phyloP scores from a whole-genome alignment of 2,797 vertebrate species.

The Moxostoma hubbsi region DNA sequence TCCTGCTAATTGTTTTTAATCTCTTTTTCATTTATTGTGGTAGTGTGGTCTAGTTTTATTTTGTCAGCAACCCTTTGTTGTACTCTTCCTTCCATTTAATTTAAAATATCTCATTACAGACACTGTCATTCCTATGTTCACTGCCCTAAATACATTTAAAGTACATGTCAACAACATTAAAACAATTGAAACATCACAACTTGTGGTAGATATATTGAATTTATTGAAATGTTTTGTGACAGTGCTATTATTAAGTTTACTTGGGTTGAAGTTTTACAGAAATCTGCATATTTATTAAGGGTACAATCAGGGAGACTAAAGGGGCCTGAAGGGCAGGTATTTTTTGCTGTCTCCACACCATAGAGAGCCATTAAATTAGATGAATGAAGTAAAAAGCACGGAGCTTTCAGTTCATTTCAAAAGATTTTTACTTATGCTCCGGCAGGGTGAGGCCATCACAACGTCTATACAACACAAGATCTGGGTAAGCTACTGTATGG shows the following conservation, averaged over 20 bases:
- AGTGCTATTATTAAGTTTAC: too few relatives aligned
- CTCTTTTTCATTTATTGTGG: too few relatives aligned
- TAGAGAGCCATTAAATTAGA: slow-evolving; percentile 10
- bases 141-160: slow-evolving; percentile 17
- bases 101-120: slow-evolving; percentile 21
- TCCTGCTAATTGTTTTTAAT: background rate
- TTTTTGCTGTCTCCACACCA: slow-evolving; percentile 13
- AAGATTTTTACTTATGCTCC: background rate
- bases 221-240: too few relatives aligned
- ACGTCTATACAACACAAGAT: background rate
- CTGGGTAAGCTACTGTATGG: background rate
- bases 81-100: slow-evolving; percentile 11
- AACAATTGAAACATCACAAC: background rate
- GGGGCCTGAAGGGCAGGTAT: slow-evolving; percentile 5
- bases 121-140: slow-evolving; percentile 1
- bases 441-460: background rate
- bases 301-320: background rate
- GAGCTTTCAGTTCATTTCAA: background rate
- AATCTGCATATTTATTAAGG: background rate
- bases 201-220: background rate
- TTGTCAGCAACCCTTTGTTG: background rate
- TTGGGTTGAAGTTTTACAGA: background rate
- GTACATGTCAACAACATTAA: slow-evolving; percentile 6
- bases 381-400: background rate
- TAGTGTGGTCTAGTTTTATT: background rate